Conservation (phyloP, 2,888 invertebrate genomes). For the Blastobasis lacticolella region DNA sequence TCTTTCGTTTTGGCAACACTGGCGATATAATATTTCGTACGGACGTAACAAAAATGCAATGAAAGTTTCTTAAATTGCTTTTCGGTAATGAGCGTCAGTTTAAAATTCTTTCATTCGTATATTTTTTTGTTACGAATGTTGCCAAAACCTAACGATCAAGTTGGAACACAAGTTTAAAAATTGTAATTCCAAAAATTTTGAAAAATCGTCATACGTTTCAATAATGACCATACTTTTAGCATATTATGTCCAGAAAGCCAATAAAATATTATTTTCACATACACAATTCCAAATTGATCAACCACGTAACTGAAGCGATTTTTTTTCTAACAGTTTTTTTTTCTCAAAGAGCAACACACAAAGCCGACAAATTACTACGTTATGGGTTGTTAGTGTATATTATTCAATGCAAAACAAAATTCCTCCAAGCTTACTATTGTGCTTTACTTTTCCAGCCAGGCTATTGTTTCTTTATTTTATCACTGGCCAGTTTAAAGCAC, state of each 20-base stretch:
- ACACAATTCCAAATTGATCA: slow-evolving; percentile 71
- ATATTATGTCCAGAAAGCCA: slow-evolving; percentile 39
- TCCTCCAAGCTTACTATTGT: slow-evolving; percentile 14
- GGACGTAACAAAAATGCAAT: no score
- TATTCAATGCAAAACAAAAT: slow-evolving; percentile 36
- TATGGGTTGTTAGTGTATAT: slow-evolving; percentile 73
- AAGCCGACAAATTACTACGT: slow-evolving; percentile 46
- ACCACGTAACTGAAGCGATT: slow-evolving; percentile 48
- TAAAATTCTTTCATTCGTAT: no score
- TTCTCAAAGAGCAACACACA: slow-evolving; percentile 45
- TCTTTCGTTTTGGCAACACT: slow-evolving; percentile 59
- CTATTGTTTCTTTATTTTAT: no score
- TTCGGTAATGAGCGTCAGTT: no score
- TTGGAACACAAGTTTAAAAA: slow-evolving; percentile 48
- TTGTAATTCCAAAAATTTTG: neutral
- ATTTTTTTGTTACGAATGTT: slow-evolving; percentile 30
- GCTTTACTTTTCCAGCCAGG: no score
- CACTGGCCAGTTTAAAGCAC: neutral
- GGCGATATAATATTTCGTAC: neutral
- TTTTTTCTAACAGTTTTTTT: slow-evolving; percentile 12
- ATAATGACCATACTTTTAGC: no score
- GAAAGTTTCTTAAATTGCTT: no score
- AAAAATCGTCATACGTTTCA: no score
- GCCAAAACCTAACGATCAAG: slow-evolving; percentile 65
- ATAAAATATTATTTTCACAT: slow-evolving; percentile 48